phyloP scores from a whole-genome alignment of 2,888 invertebrate species.

The Polydrusus pterygomalis region DNA sequence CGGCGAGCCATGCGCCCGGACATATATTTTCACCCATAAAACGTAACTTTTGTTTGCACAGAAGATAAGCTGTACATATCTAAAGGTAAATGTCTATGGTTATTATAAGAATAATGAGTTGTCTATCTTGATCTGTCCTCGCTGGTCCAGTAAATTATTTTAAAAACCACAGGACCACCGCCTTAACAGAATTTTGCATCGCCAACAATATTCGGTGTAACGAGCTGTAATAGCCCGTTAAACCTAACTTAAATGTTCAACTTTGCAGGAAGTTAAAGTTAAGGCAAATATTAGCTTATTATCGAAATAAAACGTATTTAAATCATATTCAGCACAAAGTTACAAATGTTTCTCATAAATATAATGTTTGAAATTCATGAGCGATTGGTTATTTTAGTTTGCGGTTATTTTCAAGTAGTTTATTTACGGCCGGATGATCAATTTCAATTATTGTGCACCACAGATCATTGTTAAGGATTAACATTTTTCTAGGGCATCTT shows the following conservation, averaged over 20 bases:
- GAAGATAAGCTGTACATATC: too few relatives aligned
- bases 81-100: too few relatives aligned
- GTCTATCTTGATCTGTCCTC: too few relatives aligned
- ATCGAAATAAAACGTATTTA: slow-evolving; percentile 53
- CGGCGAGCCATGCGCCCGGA: too few relatives aligned
- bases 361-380: slow-evolving; percentile 27
- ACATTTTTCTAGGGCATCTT: too few relatives aligned
- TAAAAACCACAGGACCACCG: neutral
- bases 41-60: too few relatives aligned
- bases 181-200: slow-evolving; percentile 45
- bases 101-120: too few relatives aligned
- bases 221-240: slow-evolving; percentile 54
- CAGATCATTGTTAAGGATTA: too few relatives aligned
- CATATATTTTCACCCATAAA: too few relatives aligned
- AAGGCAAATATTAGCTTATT: slow-evolving; percentile 52
- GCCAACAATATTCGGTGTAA: slow-evolving; percentile 51
- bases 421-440: too few relatives aligned
- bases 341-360: slow-evolving; percentile 39
- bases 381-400: neutral
- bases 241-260: slow-evolving; percentile 51
- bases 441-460: too few relatives aligned
- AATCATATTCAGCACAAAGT: slow-evolving; percentile 53
- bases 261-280: slow-evolving; percentile 39
- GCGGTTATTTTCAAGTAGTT: neutral
- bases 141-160: neutral